Base-by-base conservation (phyloP, 2,113 vertebrate genomes). In the Sigmodon hispidus region DNA sequence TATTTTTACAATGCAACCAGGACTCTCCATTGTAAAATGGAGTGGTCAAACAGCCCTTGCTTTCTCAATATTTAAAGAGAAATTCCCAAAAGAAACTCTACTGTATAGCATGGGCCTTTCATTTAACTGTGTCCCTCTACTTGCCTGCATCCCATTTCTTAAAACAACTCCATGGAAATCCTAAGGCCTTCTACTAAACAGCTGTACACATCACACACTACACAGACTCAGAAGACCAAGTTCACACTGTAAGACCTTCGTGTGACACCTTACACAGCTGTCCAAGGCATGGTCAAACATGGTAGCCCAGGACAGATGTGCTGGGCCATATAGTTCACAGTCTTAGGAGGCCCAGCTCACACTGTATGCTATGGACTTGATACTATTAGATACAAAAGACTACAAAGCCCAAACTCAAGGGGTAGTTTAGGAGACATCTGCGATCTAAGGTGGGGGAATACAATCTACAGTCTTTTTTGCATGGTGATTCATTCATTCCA, bases 11-110 rank as follows among this genome's bases (percentile, higher is more conserved):
- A n/a, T 10, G 24, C 1, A 29, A 29, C 21, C 36, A 65, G 50
- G 45, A 36, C 1, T 50, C 29, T 40, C 26, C 36, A 7, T 0
- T 85, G 63, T n/a, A 89, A 87, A 84, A 63, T 15, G 7, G 13
- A 22, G 52, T 63, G 61, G 5, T n/a, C 11, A 67, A 83, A 45
- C 36, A 61, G 16, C 1, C 15, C 22, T 5, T 29, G 4, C 45
- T 88, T 55, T 88, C 67, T 77, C 92, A 50, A 50, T 90, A 52
- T 83, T 88, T 52, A 36, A 95, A 94, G 52, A 81, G 69, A 86
- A 92, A 0, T 15, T 73, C 43, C 52, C 80, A 19, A 12, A 69
- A 80, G 10, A 29, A 85, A 76, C 10, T 61, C 36, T 10, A n/a
- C 26, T 86, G 29, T 40, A 9, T 52, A 70, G 34, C 31, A 45